Conservation (phyloP, 2,888 invertebrate genomes). For the Drosophila longiperda region DNA sequence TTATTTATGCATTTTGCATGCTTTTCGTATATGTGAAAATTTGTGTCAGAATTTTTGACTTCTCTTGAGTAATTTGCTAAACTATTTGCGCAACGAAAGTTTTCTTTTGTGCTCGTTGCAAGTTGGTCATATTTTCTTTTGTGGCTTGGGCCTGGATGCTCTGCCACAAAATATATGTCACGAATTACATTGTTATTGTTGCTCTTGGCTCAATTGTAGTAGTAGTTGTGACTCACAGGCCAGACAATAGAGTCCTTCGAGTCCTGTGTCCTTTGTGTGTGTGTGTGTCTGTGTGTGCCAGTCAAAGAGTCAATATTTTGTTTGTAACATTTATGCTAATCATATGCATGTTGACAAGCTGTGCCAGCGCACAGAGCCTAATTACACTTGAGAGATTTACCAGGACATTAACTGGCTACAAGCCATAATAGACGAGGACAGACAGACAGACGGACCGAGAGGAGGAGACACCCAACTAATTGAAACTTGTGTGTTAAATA, state of each 20-base stretch:
- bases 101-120: constrained; percentile 41
- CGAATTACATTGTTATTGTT: constrained; percentile 42
- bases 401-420: constrained; percentile 36
- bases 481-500: constrained; percentile 5
- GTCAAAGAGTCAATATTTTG: constrained; percentile 74
- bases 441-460: background rate
- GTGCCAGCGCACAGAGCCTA: constrained; percentile 62
- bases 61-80: constrained; percentile 64
- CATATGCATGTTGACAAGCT: constrained; percentile 74
- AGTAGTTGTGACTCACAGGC: background rate
- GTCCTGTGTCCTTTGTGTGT: constrained; percentile 14
- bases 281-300: constrained; percentile 32
- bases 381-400: constrained; percentile 67
- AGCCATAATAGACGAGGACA: background rate
- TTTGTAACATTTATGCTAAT: constrained; percentile 74
- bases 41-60: constrained; percentile 66
- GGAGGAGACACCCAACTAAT: background rate
- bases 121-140: constrained; percentile 47
- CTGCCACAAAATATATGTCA: constrained; percentile 65
- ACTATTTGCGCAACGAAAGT: constrained; percentile 67
- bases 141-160: constrained; percentile 21
- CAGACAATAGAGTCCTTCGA: constrained; percentile 6
- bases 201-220: constrained; percentile 46
- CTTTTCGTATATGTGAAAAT: constrained; percentile 70
- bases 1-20: constrained; percentile 73